Conservation (phyloP, 2,797 vertebrate species). For the Schizothorax lantsangensis region DNA sequence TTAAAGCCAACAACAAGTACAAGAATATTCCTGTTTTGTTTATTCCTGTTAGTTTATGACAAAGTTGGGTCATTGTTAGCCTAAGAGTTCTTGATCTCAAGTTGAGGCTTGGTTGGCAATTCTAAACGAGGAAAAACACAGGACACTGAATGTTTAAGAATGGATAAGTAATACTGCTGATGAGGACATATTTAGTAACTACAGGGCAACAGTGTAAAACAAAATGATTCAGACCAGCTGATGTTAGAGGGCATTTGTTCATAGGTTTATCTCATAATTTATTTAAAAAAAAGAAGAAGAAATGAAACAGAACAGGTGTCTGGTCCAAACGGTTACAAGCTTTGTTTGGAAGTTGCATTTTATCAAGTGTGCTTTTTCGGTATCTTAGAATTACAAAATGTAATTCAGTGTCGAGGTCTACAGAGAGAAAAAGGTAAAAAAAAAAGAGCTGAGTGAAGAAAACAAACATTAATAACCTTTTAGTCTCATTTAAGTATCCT, state of each 20-base stretch:
- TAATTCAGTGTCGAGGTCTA: constrained; percentile 61
- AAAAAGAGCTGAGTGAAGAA: constrained; percentile 29
- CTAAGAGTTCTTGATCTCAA: background rate
- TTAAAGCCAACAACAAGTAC: background rate
- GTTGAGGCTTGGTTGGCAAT: constrained; percentile 3
- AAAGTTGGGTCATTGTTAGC: background rate
- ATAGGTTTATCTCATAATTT: constrained; percentile 41
- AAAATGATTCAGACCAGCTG: constrained; percentile 60
- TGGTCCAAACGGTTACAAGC: constrained; percentile 15
- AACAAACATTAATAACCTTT: constrained; percentile 4
- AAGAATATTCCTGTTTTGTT: background rate
- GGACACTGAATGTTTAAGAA: background rate
- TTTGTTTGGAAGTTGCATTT: constrained; percentile 38
- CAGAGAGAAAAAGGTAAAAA: constrained; percentile 2
- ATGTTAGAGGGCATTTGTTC: constrained; percentile 52
- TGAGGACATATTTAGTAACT: constrained; percentile 23
- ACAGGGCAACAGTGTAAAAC: background rate
- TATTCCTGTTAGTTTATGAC: background rate
- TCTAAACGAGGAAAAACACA: constrained; percentile 6
- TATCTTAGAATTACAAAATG: constrained; percentile 61
- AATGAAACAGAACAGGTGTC: background rate
- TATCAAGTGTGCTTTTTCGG: constrained; percentile 32
- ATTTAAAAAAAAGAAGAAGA: background rate
- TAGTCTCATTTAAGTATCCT: background rate
- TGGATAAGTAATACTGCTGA: background rate